Percentiles rank a stretch among this genome's conserved stretches.
Conservation (phyloP, 2,113 vertebrate species). For the Sebastes fasciatus region DNA sequence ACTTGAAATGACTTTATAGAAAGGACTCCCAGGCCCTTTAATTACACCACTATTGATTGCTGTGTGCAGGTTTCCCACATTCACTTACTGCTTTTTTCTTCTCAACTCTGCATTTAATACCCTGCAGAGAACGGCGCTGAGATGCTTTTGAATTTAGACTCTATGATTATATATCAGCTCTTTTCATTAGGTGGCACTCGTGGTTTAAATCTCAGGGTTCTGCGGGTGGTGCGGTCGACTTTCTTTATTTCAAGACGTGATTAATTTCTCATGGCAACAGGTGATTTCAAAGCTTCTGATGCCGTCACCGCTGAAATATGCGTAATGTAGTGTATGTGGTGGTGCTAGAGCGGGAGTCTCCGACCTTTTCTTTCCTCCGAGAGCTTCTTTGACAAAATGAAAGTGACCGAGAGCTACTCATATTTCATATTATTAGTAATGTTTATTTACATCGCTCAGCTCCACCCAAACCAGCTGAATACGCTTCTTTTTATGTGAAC, state of each 20-base stretch:
- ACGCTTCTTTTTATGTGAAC: too few species aligned
- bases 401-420: too few species aligned
- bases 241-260: conserved; percentile 7
- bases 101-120: conserved; percentile 59
- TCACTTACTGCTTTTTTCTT: conserved; percentile 61
- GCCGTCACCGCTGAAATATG: neutral
- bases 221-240: neutral
- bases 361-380: too few species aligned
- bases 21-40: conserved; percentile 77
- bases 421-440: too few species aligned
- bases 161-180: conserved; percentile 15
- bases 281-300: neutral
- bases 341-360: too few species aligned
- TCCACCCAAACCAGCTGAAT: too few species aligned
- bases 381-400: too few species aligned
- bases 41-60: conserved; percentile 83
- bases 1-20: conserved; percentile 82
- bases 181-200: conserved; percentile 50
- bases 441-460: too few species aligned
- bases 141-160: conserved; percentile 40
- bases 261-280: neutral
- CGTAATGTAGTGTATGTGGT: neutral
- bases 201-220: conserved; percentile 2
- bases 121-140: conserved; percentile 20
- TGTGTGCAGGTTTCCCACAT: conserved; percentile 59